These are phyloP conservation scores for Drosophila recens DNA, from an alignment of 2,888 invertebrate species.

Conservation along the genomic window DNA sequence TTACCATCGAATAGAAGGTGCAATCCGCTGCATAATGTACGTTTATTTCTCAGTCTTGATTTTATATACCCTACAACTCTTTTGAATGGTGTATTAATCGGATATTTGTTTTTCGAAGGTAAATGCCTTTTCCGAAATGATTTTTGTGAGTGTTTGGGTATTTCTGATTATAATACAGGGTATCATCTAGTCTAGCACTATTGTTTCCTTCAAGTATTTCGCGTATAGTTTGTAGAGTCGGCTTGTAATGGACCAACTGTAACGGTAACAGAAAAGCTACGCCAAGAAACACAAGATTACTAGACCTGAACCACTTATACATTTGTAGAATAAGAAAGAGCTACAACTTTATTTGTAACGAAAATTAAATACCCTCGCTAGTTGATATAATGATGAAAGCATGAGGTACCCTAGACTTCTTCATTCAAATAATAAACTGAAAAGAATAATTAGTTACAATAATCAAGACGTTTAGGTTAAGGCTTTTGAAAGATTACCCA, in stretches of 20 bases:
- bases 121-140: not conserved
- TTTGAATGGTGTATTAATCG: not conserved
- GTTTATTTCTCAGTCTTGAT: conserved; percentile 30
- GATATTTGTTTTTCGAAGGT: not conserved
- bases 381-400: not conserved
- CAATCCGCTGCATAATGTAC: conserved; percentile 46
- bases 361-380: conserved; percentile 38
- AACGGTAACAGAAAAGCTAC: conserved; percentile 45
- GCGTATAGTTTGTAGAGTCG: conserved; percentile 23
- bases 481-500: too few relatives aligned
- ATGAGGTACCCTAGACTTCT: not conserved
- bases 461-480: not conserved
- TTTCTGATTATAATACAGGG: not conserved
- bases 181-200: not conserved
- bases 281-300: conserved; percentile 64
- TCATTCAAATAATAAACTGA: not conserved
- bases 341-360: conserved; percentile 30
- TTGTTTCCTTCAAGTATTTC: conserved; percentile 19
- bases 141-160: not conserved
- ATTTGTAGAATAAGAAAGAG: conserved; percentile 39
- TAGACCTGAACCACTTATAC: conserved; percentile 68
- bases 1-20: conserved; percentile 39
- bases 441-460: not conserved
- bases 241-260: conserved; percentile 39
- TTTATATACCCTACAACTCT: conserved; percentile 8